These are phyloP conservation scores for Panulirus ornatus DNA, from an alignment of 1,140 invertebrate genomes.

Conservation along the genomic window DNA sequence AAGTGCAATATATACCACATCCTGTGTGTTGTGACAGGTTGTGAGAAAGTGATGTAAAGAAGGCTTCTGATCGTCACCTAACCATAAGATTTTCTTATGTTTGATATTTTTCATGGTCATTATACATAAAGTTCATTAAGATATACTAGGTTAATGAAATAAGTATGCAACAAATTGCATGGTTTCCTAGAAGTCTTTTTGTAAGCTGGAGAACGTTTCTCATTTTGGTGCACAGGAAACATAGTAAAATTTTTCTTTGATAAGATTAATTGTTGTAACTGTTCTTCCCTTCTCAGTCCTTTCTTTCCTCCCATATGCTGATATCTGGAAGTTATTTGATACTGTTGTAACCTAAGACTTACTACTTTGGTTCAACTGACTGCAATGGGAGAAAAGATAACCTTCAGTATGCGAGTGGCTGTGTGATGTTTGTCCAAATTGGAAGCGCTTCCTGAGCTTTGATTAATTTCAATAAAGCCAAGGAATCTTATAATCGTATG, in stretches of 20 bases:
- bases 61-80: background rate
- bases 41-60: slow-evolving; percentile 1
- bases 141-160: too few relatives aligned
- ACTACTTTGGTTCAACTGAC: background rate
- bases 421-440: slow-evolving; percentile 13
- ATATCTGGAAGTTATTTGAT: background rate
- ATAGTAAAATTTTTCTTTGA: background rate
- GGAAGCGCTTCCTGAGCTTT: slow-evolving; percentile 3
- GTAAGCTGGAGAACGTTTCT: slow-evolving; percentile 24
- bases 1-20: background rate
- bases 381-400: background rate
- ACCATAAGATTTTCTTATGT: background rate
- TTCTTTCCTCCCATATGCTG: slow-evolving; percentile 26
- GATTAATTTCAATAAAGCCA: background rate
- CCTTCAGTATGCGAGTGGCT: slow-evolving; percentile 27
- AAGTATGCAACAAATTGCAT: background rate
- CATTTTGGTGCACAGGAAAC: slow-evolving; percentile 1
- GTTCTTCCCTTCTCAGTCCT: background rate
- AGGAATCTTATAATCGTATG: slow-evolving; percentile 22
- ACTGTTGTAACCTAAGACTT: background rate
- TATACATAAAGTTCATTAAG: background rate
- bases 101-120: background rate
- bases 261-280: background rate
- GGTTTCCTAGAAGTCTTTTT: background rate
- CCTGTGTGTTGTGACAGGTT: slow-evolving; percentile 42